Conservation (phyloP, 2,797 vertebrate genomes). For the Crypturellus tataupa region DNA sequence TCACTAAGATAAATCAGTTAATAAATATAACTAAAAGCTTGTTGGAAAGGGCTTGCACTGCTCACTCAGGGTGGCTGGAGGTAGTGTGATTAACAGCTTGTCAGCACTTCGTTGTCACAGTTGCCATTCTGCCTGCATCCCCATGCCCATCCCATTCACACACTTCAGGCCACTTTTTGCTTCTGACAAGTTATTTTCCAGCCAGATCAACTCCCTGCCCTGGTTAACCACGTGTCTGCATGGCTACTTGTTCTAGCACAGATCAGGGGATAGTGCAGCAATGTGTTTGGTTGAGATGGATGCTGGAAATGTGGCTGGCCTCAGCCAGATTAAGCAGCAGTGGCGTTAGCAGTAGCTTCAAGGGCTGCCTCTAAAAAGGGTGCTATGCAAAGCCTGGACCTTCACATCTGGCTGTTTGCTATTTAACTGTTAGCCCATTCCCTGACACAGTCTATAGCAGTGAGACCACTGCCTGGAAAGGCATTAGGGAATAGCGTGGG, state of each 20-base stretch:
- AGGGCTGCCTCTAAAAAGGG: rapidly evolving
- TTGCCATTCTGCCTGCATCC: neutral
- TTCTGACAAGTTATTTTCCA: neutral
- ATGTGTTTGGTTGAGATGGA: neutral
- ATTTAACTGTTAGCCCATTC: neutral
- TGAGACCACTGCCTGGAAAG: neutral
- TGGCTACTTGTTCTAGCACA: neutral
- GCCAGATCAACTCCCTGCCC: neutral
- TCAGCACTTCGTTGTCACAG: neutral
- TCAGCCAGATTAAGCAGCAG: neutral
- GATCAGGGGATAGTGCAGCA: neutral
- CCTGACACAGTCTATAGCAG: neutral
- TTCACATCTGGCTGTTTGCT: neutral
- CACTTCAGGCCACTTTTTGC: neutral
- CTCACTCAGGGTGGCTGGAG: neutral
- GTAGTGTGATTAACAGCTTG: neutral
- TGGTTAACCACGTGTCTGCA: neutral
- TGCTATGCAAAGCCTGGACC: rapidly evolving
- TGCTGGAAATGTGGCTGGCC: neutral
- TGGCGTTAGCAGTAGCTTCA: neutral
- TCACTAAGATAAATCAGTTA: neutral
- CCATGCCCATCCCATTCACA: neutral
- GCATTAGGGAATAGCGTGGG: neutral
- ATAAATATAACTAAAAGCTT: neutral
- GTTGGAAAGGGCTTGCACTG: neutral